Percentiles rank a stretch among this genome's conserved stretches.
Conservation (phyloP, 64 coral and sea anemone genomes). For the Platygyra sinensis region DNA sequence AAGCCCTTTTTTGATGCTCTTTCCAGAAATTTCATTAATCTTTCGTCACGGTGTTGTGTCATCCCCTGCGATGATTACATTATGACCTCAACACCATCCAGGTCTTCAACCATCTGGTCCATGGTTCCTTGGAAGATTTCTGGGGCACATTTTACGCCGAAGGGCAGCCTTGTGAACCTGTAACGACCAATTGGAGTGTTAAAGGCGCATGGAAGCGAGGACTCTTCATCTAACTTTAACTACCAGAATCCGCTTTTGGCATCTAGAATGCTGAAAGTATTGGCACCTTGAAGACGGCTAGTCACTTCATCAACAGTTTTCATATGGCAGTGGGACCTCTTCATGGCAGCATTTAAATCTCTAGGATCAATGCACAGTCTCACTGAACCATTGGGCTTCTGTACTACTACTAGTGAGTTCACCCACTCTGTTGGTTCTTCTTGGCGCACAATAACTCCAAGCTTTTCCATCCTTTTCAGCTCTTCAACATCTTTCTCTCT, state of each 20-base stretch:
- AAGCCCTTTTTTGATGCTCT: slow-evolving; percentile 54
- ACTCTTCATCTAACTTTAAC: slow-evolving; percentile 61
- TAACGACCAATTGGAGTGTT: slow-evolving; percentile 63
- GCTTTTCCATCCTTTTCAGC: slow-evolving; percentile 35
- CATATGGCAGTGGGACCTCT: slow-evolving; percentile 61
- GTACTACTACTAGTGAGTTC: slow-evolving; percentile 34
- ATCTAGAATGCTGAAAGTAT: slow-evolving; percentile 64
- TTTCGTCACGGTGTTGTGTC: slow-evolving; percentile 40
- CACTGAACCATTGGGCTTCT: slow-evolving; percentile 39
- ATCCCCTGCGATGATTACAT: slow-evolving; percentile 47
- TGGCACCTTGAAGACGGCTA: slow-evolving; percentile 36
- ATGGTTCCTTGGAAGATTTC: slow-evolving; percentile 68
- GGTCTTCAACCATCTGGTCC: slow-evolving; percentile 67
- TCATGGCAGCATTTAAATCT: slow-evolving; percentile 65
- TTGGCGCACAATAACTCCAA: slow-evolving; percentile 4
- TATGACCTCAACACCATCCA: slow-evolving; percentile 54
- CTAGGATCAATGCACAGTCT: slow-evolving; percentile 67
- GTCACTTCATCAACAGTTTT: slow-evolving; percentile 69
- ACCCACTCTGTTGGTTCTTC: slow-evolving; percentile 50
- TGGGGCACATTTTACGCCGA: slow-evolving; percentile 63
- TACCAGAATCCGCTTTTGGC: slow-evolving; percentile 70
- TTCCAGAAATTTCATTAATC: slow-evolving; percentile 24
- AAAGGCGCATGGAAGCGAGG: slow-evolving; percentile 44
- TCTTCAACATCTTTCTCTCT: slow-evolving; percentile 36
- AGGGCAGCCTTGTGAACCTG: slow-evolving; percentile 69